Base-by-base conservation (phyloP, 2,888 invertebrate genomes). In the Chrysolina oricalcia region DNA sequence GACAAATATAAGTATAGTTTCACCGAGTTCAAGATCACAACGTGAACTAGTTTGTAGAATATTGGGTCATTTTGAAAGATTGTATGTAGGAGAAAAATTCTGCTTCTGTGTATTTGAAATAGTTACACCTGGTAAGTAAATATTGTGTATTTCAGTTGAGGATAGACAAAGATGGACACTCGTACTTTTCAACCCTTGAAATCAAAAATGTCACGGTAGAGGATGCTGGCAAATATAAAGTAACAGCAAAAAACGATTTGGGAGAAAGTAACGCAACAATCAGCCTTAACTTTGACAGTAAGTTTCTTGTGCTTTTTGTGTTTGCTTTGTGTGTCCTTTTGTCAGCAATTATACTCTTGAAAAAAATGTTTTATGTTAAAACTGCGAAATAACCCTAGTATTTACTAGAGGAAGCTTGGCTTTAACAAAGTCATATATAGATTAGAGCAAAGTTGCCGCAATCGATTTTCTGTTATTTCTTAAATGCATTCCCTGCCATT, bases 241-340 rank as follows among this genome's bases (percentile, higher is more conserved):
- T 98, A 86, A 97, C 96, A 86, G 97, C 97, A 86, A 98, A 98
- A 91, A 98, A 98, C 91, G 97, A 98, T 90, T 93, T 98, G 86
- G 98, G 98, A 89, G 98, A 98, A 90, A 97, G 97, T 89, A 97
- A 97, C 89, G 97, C 97, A 79, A 97, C 97, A 80, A 97, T 98
- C 90, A 97, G 97, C 91, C 94, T 98, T 86, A 98, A 98, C 91
- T 97, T 98, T 92, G 97, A 97, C 94, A 98, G 98, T 98, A 93
- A 96, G 97, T 95, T 87, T 81, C 72, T 77, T 76, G 79, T 82
- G 81, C 82, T 83, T 84, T 81, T 84, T 81, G 81, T 82, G 80
- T 81, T 81, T 78, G 83, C 83, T 83, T 80, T 77, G 80, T 77
- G 80, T 80, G 78, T 77, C 77, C 75, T 78, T 75, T 76, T 76